Conservation (phyloP, 2,797 vertebrate genomes). For the Mastacembelus armatus region DNA sequence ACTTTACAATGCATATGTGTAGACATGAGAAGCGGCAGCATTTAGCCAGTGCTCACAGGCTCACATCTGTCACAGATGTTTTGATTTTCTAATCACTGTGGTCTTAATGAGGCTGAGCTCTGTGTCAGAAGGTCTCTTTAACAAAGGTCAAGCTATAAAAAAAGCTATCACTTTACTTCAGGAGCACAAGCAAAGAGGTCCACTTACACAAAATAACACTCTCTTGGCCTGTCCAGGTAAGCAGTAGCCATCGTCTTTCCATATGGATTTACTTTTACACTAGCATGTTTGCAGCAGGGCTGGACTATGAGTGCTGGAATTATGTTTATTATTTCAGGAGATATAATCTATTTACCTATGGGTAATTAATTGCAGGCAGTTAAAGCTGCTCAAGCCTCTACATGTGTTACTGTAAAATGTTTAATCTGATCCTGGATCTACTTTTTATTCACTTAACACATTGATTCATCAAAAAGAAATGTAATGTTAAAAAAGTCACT, state of each 20-base stretch:
- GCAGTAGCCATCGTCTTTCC: conserved; percentile 2
- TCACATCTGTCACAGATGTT: conserved; percentile 42
- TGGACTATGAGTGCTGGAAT: conserved; percentile 16
- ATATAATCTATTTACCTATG: conserved; percentile 41
- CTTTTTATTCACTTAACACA: too few species aligned
- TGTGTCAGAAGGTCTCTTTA: conserved; percentile 55
- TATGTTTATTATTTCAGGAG: conserved; percentile 41
- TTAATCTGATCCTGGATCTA: too few species aligned
- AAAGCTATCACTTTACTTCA: conserved; percentile 43
- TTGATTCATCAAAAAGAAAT: neutral
- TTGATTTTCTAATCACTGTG: conserved; percentile 47
- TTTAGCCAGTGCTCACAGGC: conserved; percentile 33
- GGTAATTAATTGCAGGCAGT: conserved; percentile 24
- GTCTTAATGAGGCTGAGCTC: conserved; percentile 58
- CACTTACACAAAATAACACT: conserved; percentile 26
- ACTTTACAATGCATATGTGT: conserved; percentile 3
- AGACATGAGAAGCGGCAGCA: conserved; percentile 26
- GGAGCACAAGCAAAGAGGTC: conserved; percentile 20
- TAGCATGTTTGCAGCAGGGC: conserved; percentile 32
- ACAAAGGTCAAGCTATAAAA: conserved; percentile 61
- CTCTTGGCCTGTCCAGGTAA: conserved; percentile 31
- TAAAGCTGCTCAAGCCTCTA: neutral
- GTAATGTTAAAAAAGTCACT: too few species aligned
- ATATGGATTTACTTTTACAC: conserved; percentile 12
- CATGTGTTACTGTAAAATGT: neutral